Base-by-base conservation (phyloP, 2,797 vertebrate species). In the Ataeniobius toweri region DNA sequence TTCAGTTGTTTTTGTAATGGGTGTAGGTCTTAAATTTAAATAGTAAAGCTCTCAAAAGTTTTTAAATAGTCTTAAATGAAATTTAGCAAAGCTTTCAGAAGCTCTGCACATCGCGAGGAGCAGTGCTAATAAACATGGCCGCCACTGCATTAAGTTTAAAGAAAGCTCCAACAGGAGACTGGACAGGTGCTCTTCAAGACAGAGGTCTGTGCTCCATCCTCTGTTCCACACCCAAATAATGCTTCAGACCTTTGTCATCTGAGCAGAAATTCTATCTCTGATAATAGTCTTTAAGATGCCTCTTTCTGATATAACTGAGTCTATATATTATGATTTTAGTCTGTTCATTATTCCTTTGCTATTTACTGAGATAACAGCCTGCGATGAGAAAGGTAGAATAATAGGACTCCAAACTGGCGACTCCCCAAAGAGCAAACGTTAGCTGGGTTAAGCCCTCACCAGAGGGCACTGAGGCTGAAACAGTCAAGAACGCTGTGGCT, bases 361-460 rank as follows among this genome's bases (percentile, higher is more conserved):
- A 3, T 87, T 75, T 26, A 20, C 50, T 28, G 76, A 13, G 58
- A 56, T 65, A 73, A 68, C 5, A 39, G 18, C 67, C 69, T 61
- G 84, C 41, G 41, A 41, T 41, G 16, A 76, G 56, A 61, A 50
- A 72, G 65, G 0, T 36, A 74, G 41, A 82, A 77, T 13, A 76
- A 46, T 18, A 63, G 68, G 36, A 77, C 65, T 53, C 65, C 74
- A 85, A 82, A 82, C 61, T 26, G 74, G 83, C 67, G 44, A 61
- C 39, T 78, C 70, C 76, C 36, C 18, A 18, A 70, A 82, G 53
- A 77, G 69, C 80, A 77, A 83, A 83, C 36, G 50, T 50, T 63
- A 28, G 67, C 67, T 65, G 2, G 44, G 75, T 76, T 81, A 76
- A 87, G 44, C 48, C 73, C 9, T 41, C 26, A 36, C 31, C 56